A percentile compares a stretch with the other conserved stretches of the same genome.
Evolutionary conservation across 2,888 invertebrate species (phyloP).

Genomic region (Eupeodes latifasciatus): DNA sequence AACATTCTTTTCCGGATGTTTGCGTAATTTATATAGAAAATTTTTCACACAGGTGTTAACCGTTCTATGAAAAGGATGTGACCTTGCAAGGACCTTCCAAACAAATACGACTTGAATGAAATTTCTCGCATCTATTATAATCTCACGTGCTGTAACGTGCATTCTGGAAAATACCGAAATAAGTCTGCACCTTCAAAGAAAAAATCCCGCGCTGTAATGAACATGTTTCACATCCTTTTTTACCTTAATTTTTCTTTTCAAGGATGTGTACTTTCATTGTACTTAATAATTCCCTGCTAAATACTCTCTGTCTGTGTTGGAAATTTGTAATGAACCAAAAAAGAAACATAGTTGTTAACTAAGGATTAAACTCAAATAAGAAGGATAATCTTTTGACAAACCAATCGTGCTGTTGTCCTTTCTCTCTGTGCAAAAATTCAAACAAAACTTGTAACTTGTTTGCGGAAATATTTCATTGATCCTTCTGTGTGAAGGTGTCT

Average conservation of each 20-base stretch:
- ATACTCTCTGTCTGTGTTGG: conserved; percentile 7
- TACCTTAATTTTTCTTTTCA: conserved; percentile 26
- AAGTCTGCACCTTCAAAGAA: conserved; percentile 41
- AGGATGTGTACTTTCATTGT: conserved; percentile 45
- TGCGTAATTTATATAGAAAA: conserved; percentile 57
- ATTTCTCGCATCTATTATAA: conserved; percentile 39
- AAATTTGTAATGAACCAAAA: conserved; percentile 36
- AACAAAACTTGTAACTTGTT: conserved; percentile 42
- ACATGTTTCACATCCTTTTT: conserved; percentile 40
- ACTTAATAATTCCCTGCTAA: not conserved
- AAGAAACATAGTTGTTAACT: conserved; percentile 47
- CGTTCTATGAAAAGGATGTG: not conserved
- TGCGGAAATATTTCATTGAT: conserved; percentile 74
- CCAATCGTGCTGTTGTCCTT: conserved; percentile 55
- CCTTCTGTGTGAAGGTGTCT: conserved; percentile 52
- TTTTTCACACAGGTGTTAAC: conserved; percentile 57
- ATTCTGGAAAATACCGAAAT: conserved; percentile 11
- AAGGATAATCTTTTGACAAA: conserved; percentile 69
- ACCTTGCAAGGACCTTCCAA: conserved; percentile 14
- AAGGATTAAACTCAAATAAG: conserved; percentile 55
- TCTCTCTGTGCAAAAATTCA: conserved; percentile 39
- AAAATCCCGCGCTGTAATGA: conserved; percentile 32
- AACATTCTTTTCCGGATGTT: conserved; percentile 46
- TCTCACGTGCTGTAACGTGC: conserved; percentile 70
- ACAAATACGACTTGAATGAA: not conserved